Base-by-base conservation (phyloP, 2,888 invertebrate species). In the Drosophila atroscutellata region DNA sequence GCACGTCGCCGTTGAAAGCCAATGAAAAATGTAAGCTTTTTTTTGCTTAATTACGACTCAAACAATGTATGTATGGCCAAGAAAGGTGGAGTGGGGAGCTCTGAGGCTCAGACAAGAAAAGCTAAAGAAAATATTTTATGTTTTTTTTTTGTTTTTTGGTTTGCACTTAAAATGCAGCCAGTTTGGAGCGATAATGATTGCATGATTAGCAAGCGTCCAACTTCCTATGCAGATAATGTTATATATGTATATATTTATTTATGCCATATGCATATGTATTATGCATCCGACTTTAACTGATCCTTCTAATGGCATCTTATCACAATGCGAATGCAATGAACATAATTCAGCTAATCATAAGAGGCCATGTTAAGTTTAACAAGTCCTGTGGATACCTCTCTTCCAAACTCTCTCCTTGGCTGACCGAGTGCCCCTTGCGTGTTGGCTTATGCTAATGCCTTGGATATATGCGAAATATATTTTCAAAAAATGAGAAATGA, bases 321-420 rank as follows among this genome's bases (percentile, higher is more conserved):
- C 85, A 69, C 61, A 69, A 81, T 77, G 81, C 72, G 85, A 85
- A 83, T 79, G 78, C 70, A 69, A 57, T 65, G 37, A 59, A 60
- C 81, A 77, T 85, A 76, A 83, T 81, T 85, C 81, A 81, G 80
- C 85, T 85, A 87, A 85, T 85, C 85, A 83, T 83, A 85, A 87
- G 75, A 86, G 86, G 69, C 71, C 86, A 72, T 85, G 88, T 88
- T 81, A 83, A 86, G 73, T 62, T 78, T 65, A 86, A 83, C 83
- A 71, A 87, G 86, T 77, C 63, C 71, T 61, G 65, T 55, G 24
- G 34, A 60, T 1, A 28, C 37, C 5, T 4, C 45, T 18, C 42
- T 50, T 30, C 30, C 5, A n/a, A 7, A 2, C 11, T 26, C 37
- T 0, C 28, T n/a, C 13, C 13, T 20, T 13, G 7, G 36, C 45